Conservation (phyloP, 2,113 vertebrate species). For the Motacilla alba region DNA sequence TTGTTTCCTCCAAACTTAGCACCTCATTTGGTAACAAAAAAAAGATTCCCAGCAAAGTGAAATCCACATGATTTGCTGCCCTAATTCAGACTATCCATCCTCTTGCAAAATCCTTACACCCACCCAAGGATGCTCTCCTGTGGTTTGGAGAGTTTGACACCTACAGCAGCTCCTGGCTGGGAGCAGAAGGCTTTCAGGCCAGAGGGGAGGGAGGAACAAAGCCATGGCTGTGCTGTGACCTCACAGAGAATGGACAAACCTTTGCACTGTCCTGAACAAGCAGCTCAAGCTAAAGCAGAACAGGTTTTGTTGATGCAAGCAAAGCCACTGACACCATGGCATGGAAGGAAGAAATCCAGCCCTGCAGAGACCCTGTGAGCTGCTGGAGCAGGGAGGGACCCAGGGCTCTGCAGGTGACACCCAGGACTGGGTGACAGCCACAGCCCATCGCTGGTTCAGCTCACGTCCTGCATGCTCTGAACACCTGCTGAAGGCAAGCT, state of each 20-base stretch:
- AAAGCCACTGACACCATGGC: neutral
- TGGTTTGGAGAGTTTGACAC: neutral
- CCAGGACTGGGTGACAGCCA: too few relatives aligned
- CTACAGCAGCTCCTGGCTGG: neutral
- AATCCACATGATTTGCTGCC: neutral
- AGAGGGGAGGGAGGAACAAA: neutral
- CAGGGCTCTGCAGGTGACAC: neutral
- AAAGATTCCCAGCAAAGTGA: neutral
- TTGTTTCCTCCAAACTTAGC: neutral
- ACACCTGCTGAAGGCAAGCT: neutral
- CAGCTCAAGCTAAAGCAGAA: neutral
- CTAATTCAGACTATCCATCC: neutral
- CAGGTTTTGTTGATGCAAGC: too few relatives aligned
- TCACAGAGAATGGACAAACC: neutral
- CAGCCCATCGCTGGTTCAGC: neutral
- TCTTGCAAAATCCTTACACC: neutral
- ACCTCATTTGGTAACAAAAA: neutral
- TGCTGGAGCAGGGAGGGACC: neutral
- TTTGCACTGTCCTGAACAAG: neutral
- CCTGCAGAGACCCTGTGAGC: neutral
- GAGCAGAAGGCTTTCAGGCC: neutral
- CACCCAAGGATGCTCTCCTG: neutral
- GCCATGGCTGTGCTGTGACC: neutral
- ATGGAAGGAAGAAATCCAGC: neutral
- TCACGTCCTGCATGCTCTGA: rapidly evolving